Evolutionary conservation across 2,888 invertebrate genomes (phyloP).

Genomic region (Conchocele bisecta): DNA sequence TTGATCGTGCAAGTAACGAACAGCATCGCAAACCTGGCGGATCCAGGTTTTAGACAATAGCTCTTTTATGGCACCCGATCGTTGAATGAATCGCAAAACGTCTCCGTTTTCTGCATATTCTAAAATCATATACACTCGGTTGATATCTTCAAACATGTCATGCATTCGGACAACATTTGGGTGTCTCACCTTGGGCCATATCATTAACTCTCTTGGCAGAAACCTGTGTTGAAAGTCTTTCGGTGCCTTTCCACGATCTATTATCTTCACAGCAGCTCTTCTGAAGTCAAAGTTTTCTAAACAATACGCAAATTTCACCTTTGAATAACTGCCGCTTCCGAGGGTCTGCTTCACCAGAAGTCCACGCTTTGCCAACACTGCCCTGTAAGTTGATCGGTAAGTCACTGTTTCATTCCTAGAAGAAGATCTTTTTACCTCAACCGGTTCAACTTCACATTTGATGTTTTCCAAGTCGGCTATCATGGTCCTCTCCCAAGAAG

Average conservation of each 20-base stretch:
- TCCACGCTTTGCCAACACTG: conserved; percentile 78
- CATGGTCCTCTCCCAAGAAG: conserved; percentile 52
- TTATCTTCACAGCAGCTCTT: conserved; percentile 86
- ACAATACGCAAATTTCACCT: conserved; percentile 89
- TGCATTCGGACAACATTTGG: conserved; percentile 91
- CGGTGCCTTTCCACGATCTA: conserved; percentile 89
- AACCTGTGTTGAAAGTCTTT: conserved; percentile 91
- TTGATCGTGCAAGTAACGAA: conserved; percentile 82
- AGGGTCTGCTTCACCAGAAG: conserved; percentile 78
- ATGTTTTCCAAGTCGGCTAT: conserved; percentile 71
- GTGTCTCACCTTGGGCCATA: conserved; percentile 89
- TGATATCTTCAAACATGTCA: conserved; percentile 89
- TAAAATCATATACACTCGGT: conserved; percentile 82
- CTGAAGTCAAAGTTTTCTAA: conserved; percentile 60
- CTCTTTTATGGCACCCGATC: conserved; percentile 82
- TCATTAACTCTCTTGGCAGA: conserved; percentile 91
- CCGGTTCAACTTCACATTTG: conserved; percentile 74
- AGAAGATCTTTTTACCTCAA: conserved; percentile 66
- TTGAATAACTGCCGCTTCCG: conserved; percentile 81
- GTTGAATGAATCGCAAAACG: conserved; percentile 82
- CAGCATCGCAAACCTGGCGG: conserved; percentile 80
- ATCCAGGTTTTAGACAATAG: conserved; percentile 80
- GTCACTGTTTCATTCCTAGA: conserved; percentile 64
- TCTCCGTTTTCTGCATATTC: conserved; percentile 83
- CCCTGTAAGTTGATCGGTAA: conserved; percentile 78